Conservation (phyloP, 2,888 invertebrate species). For the Hedya salicella region DNA sequence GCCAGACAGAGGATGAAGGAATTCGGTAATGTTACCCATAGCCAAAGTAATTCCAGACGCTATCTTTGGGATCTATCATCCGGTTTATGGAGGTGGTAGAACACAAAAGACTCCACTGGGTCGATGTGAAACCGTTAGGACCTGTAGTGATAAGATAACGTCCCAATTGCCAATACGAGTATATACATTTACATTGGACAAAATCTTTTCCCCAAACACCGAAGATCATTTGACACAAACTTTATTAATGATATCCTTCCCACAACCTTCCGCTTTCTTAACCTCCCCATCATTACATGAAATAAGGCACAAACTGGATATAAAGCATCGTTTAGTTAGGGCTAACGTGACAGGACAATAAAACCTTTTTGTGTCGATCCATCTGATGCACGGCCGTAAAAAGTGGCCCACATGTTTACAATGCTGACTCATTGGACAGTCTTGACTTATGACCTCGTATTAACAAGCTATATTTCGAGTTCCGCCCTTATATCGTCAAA, state of each 20-base stretch:
- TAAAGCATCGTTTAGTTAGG: constrained; percentile 44
- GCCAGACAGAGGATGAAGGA: too few relatives aligned
- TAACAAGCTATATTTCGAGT: constrained; percentile 27
- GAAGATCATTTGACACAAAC: too few relatives aligned
- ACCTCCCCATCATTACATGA: constrained; percentile 20
- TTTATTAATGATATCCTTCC: constrained; percentile 18
- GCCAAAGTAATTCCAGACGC: too few relatives aligned
- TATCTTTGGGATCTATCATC: too few relatives aligned
- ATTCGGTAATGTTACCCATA: too few relatives aligned
- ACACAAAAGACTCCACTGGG: too few relatives aligned
- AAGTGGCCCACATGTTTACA: constrained; percentile 68
- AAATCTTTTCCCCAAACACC: too few relatives aligned
- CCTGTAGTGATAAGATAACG: too few relatives aligned
- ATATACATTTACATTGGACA: too few relatives aligned
- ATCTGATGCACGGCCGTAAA: constrained; percentile 54
- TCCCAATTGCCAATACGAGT: too few relatives aligned
- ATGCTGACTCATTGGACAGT: constrained; percentile 68
- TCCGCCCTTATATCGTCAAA: constrained; percentile 45
- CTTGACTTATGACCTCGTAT: constrained; percentile 51
- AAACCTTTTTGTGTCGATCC: constrained; percentile 62
- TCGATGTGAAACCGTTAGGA: too few relatives aligned
- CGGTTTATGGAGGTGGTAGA: too few relatives aligned
- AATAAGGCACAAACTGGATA: constrained; percentile 33
- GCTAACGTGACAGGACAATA: constrained; percentile 47
- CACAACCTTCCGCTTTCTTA: constrained; percentile 2